A percentile compares a stretch with the other conserved stretches of the same genome.
Evolutionary conservation across 2,797 vertebrate genomes (phyloP).

Genomic region (Cetoscarus ocellatus): DNA sequence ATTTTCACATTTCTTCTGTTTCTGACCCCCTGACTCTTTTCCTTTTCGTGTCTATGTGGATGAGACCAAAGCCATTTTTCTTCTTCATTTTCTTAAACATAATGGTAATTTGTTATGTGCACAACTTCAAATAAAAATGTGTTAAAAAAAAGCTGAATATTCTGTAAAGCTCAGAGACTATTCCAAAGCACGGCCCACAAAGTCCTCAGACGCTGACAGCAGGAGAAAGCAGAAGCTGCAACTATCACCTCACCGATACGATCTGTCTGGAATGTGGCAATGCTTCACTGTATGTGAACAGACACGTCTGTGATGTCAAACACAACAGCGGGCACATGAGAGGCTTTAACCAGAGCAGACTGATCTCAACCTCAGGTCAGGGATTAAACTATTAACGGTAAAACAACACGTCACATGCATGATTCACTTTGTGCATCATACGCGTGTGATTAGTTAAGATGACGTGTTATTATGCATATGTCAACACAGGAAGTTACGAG

Average conservation of each 20-base stretch:
- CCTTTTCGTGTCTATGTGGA: no score
- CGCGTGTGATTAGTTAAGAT: slow-evolving; percentile 29
- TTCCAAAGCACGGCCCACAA: no score
- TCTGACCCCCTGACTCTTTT: no score
- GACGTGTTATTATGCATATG: slow-evolving; percentile 40
- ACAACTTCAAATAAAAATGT: no score
- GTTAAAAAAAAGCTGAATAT: no score
- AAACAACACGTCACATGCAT: slow-evolving; percentile 13
- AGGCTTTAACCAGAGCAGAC: slow-evolving; percentile 52
- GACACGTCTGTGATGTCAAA: slow-evolving; percentile 80
- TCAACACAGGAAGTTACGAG: slow-evolving; percentile 35
- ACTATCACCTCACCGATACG: slow-evolving; percentile 76
- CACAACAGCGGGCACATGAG: slow-evolving; percentile 55
- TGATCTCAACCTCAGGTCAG: slow-evolving; percentile 44
- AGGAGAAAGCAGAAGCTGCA: slow-evolving; percentile 22
- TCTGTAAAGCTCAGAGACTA: no score
- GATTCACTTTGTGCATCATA: slow-evolving; percentile 31
- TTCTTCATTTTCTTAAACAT: no score
- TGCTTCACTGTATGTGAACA: slow-evolving; percentile 78
- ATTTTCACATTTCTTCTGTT: no score
- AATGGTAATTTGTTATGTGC: no score
- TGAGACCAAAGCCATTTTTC: no score
- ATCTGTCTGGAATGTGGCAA: slow-evolving; percentile 84
- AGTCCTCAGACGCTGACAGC: slow-evolving; percentile 30
- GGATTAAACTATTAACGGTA: slow-evolving; percentile 54